Base-by-base conservation (phyloP, 2,797 vertebrate species). In the Heliangelus exortis region DNA sequence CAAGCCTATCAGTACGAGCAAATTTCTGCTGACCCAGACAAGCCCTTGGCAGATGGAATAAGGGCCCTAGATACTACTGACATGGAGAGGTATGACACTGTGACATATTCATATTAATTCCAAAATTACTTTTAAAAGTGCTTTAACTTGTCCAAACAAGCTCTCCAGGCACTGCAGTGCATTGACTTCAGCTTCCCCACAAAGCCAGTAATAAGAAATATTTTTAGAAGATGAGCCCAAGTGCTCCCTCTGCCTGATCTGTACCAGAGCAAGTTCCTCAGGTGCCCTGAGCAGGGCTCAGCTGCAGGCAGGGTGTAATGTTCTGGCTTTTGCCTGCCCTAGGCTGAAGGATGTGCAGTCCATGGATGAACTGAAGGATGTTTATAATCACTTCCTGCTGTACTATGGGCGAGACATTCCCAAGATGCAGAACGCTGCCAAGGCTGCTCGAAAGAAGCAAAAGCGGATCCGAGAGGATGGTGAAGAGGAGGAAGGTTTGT, bases 351-450 rank as follows among this genome's bases (percentile, higher is more conserved):
- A 99, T 3, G 99, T 99, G 68, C 99, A 99, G 92, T 99, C 99
- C 65, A 99, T 99, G 92, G 99, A 99, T 9, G 99, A 99, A 92
- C 98, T 99, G 89, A 98, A 99, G 55, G 99, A 99, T 1, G 99
- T 99, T 50, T 99, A 99, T 96, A 99, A 99, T 96, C 99, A 99
- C 96, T 99, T 99, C 87, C 96, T 99, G 93, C 98, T 99, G 15
- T 99, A 99, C 97, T 99, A 99, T 22, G 99, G 99, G 55, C 98
- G 99, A 81, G 99, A 99, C 96, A 99, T 99, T 89, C 99, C 99
- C 75, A 99, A 99, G 96, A 99, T 99, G 99, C 99, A 99, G 96
- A 99, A 99, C 9, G 98, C 99, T 15, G 98, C 98, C 85, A 99
- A 99, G 94, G 93, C 98, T 75, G 98, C 68, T 92, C 99, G 99